phyloP scores from a whole-genome alignment of 2,888 invertebrate species.

The Sesamia inferens region DNA sequence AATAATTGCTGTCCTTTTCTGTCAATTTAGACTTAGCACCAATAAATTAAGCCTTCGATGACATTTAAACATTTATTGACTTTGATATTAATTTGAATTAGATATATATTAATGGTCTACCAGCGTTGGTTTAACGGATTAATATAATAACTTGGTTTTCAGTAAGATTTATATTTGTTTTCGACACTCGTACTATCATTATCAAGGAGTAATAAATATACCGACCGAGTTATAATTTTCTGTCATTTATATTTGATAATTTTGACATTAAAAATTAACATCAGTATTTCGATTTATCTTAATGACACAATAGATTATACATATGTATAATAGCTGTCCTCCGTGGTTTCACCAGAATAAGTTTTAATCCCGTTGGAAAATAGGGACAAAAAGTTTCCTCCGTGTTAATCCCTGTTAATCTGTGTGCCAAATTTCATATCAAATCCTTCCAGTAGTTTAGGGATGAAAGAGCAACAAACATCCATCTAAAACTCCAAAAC shows the following conservation, averaged over 20 bases:
- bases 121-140: conserved; percentile 14
- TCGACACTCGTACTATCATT: conserved; percentile 14
- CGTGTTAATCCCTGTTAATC: too few species aligned
- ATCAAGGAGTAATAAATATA: background rate
- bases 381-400: too few species aligned
- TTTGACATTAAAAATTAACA: background rate
- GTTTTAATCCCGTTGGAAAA: too few species aligned
- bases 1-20: conserved; percentile 41
- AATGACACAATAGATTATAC: too few species aligned
- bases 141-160: conserved; percentile 16
- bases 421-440: too few species aligned
- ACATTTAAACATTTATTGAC: conserved; percentile 47
- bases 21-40: conserved; percentile 18
- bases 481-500: too few species aligned
- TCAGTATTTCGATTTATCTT: background rate
- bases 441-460: too few species aligned
- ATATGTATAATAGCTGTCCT: too few species aligned
- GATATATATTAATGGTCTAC: conserved; percentile 50
- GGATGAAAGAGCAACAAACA: too few species aligned
- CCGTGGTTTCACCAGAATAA: too few species aligned
- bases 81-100: conserved; percentile 43
- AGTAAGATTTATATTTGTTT: conserved; percentile 32
- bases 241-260: background rate
- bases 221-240: background rate
- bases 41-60: conserved; percentile 43